Conservation (phyloP, 2,797 vertebrate genomes). For the Eulemur coronatus region DNA sequence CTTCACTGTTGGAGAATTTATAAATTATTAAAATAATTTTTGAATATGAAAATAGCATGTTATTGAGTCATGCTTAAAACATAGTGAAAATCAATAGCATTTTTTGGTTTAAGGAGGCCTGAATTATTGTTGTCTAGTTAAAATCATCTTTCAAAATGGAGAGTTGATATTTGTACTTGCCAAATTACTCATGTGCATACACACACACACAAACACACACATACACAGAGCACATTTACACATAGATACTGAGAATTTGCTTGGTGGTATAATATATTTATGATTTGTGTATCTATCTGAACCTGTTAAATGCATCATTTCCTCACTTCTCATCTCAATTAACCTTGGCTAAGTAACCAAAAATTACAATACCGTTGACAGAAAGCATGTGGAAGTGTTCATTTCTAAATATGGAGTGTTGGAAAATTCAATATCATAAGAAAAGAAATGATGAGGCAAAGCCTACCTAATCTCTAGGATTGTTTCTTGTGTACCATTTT, state of each 20-base stretch:
- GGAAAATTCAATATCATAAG: background rate
- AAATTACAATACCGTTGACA: background rate
- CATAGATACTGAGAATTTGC: background rate
- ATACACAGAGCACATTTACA: background rate
- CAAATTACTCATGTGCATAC: background rate
- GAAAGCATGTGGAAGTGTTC: background rate
- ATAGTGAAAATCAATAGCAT: background rate
- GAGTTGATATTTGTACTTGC: background rate
- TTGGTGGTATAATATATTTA: background rate
- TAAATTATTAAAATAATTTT: conserved; percentile 11
- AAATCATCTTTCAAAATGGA: background rate
- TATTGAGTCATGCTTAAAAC: background rate
- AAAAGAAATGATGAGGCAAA: background rate
- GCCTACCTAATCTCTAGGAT: background rate
- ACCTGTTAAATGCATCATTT: background rate
- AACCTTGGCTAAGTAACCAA: background rate
- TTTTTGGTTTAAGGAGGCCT: background rate
- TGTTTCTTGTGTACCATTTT: background rate
- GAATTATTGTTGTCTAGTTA: background rate
- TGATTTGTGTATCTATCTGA: background rate
- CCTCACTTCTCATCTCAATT: background rate
- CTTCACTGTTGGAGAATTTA: background rate
- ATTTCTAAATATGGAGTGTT: background rate
- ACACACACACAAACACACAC: background rate
- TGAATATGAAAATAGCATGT: background rate